Base-by-base conservation (phyloP, 2,797 vertebrate species). In the Tachyglossus aculeatus region DNA sequence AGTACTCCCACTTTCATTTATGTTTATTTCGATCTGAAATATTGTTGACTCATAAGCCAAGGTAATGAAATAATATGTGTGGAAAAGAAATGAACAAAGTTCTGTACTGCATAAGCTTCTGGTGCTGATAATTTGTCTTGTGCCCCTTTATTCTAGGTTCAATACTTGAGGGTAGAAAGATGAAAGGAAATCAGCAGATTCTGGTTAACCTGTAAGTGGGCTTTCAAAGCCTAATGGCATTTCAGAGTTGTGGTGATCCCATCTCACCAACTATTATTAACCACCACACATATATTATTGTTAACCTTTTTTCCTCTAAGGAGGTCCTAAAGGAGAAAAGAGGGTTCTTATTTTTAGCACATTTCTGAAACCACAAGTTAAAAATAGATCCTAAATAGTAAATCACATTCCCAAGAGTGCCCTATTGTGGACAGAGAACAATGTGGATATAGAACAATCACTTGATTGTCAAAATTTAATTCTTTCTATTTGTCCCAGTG, bases 31-130 rank as follows among this genome's bases (percentile, higher is more conserved):
- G 50, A 12, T 5, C n/a, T 38, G 34, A 59, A 64, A 12, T 25
- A 40, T 39, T 70, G 64, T 7, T 25, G 57, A 55, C n/a, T n/a
- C n/a, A n/a, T n/a, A n/a, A 70, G 36, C 36, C 11, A 31, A 54
- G 55, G 50, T 41, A 70, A 62, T 40, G 32, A 55, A 71, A 66
- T 51, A 54, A 39, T 55, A 16, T 48, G 25, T 7, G 18, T 3
- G 44, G 70, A 8, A 7, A 64, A 22, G 54, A 65, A 50, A 67
- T 56, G 44, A 72, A 56, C 41, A 11, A n/a, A n/a, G n/a, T n/a
- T n/a, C n/a, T n/a, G n/a, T n/a, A n/a, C n/a, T n/a, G n/a, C n/a
- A 31, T 5, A 1, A 4, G 5, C 67, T 57, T 58, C n/a, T n/a
- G n/a, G n/a, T n/a, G n/a, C n/a, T n/a, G n/a, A n/a, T n/a, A n/a